Base-by-base conservation (phyloP, 2,888 invertebrate genomes). In the Xestoiulus laeticollis region DNA sequence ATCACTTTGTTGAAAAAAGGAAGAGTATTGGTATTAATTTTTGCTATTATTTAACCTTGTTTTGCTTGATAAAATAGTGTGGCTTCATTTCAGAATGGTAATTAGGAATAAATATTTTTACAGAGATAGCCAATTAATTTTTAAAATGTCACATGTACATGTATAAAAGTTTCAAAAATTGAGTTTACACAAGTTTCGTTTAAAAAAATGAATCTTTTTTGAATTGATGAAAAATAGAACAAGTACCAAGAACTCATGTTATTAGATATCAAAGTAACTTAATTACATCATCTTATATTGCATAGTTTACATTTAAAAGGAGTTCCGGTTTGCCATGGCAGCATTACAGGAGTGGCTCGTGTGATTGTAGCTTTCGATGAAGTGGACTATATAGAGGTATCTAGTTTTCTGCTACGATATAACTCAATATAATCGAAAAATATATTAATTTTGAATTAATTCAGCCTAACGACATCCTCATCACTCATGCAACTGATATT, bases 401-500 rank as follows among this genome's bases (percentile, higher is more conserved):
- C 10, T 14, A 5, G 6, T 44, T 26, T 26, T 30, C 12, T 53
- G 3, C 26, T 22, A 4, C 4, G 48, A 59, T 16, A 26, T 19
- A 48, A 14, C 5, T 38, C 68, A 43, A 86, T 16, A n/a, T 26
- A n/a, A n/a, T 48, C 16, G 32, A 16, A 85, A 19, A 33, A 85
- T 38, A 6, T n/a, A 32, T 84, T 84, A 1, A 38, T 38, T 32
- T 30, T n/a, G n/a, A n/a, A 19, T 22, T 86, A 43, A 89, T 89
- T 85, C 92, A 93, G 90, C 91, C 92, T 89, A 96, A 96, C 0
- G 96, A 97, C 90, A 93, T 97, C 89, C 92, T 97, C 89, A 94
- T 97, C 89, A 96, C 96, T 0, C 94, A 93, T 90, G 94, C 94
- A 82, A 96, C 96, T 0, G 96, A 96, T 91, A 95, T 96, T 89